Percentiles rank a stretch among this genome's conserved stretches.
Conservation (phyloP, 2,113 vertebrate species). For the Coregonus clupeaformis region DNA sequence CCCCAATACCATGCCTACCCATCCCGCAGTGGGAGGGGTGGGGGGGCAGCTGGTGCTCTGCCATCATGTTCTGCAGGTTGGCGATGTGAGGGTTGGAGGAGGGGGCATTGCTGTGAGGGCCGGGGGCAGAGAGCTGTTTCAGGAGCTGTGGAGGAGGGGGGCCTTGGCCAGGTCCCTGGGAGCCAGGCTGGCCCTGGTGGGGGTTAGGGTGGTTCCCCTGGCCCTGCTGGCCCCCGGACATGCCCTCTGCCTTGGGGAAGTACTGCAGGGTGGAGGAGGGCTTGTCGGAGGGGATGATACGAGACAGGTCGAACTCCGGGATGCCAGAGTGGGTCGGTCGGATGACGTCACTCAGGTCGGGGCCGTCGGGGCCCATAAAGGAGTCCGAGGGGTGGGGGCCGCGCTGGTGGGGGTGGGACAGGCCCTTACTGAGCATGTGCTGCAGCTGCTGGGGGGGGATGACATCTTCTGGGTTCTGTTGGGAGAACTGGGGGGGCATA, state of each 20-base stretch:
- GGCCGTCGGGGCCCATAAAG: constrained; percentile 81
- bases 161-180: constrained; percentile 50
- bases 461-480: constrained; percentile 78
- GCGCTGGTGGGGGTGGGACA: constrained; percentile 72
- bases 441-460: constrained; percentile 83
- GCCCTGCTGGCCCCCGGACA: constrained; percentile 45
- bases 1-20: constrained; percentile 67
- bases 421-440: constrained; percentile 84
- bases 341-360: constrained; percentile 95
- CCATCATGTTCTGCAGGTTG: constrained; percentile 98
- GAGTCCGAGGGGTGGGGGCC: constrained; percentile 67
- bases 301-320: constrained; percentile 94
- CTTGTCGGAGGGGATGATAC: constrained; percentile 98
- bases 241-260: constrained; percentile 87
- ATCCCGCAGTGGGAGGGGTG: constrained; percentile 72
- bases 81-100: constrained; percentile 94
- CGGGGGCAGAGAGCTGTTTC: constrained; percentile 71
- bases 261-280: constrained; percentile 98
- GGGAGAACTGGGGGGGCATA: constrained; percentile 76
- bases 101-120: constrained; percentile 55
- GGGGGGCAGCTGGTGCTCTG: constrained; percentile 82
- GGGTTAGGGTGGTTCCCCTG: constrained; percentile 33
- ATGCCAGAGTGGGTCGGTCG: constrained; percentile 90
- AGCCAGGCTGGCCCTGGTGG: constrained; percentile 56
- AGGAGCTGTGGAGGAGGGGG: constrained; percentile 68